Evolutionary conservation across 1,140 invertebrate species (phyloP).

Genomic region (Vollenhovia emeryi): DNA sequence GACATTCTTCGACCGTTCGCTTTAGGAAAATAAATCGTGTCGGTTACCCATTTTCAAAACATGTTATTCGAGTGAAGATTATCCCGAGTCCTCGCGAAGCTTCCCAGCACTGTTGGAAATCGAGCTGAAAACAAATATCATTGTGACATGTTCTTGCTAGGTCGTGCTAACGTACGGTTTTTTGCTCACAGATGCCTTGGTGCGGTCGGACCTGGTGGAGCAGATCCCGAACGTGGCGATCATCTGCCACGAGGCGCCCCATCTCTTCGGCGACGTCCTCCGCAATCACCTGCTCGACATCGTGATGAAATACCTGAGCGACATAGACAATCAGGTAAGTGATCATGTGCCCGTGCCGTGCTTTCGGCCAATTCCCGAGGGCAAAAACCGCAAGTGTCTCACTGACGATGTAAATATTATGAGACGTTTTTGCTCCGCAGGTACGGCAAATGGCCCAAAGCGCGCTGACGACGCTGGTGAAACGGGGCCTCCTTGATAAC

Average conservation of each 20-base stretch:
- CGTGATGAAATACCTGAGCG: slow-evolving; percentile 87
- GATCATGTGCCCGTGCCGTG: background rate
- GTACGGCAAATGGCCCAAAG: slow-evolving; percentile 88
- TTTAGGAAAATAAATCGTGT: no score
- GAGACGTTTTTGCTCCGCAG: slow-evolving; percentile 76
- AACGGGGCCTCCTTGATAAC: slow-evolving; percentile 87
- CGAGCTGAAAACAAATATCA: background rate
- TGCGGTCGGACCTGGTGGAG: slow-evolving; percentile 88
- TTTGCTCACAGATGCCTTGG: slow-evolving; percentile 85
- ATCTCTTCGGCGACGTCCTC: slow-evolving; percentile 78
- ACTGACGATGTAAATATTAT: slow-evolving; percentile 11
- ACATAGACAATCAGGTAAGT: slow-evolving; percentile 87
- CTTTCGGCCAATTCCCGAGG: background rate
- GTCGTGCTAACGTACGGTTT: slow-evolving; percentile 1
- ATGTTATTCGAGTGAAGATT: background rate
- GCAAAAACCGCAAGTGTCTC: background rate
- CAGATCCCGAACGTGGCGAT: slow-evolving; percentile 89
- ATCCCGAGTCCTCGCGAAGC: background rate
- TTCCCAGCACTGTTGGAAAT: background rate
- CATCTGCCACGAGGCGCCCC: slow-evolving; percentile 86
- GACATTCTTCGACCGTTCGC: no score
- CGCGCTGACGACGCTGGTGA: slow-evolving; percentile 87
- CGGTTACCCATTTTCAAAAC: no score
- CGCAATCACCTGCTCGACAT: slow-evolving; percentile 87
- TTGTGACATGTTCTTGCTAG: no score